A percentile compares a stretch with the other conserved stretches of the same genome.
phyloP scores from a whole-genome alignment of 2,888 invertebrate genomes.

The Dynastes hyllus region DNA sequence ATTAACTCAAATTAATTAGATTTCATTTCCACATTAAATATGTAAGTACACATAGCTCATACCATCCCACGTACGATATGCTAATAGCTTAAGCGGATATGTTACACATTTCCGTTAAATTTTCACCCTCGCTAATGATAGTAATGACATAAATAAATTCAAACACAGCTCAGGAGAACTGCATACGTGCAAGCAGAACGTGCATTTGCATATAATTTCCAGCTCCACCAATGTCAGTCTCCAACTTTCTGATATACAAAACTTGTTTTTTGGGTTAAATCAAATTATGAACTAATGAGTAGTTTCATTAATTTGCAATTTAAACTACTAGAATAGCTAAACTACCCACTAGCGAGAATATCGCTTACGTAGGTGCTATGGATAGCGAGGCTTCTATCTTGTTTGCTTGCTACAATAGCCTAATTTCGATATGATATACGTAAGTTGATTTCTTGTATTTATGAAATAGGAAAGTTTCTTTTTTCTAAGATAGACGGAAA shows the following conservation, averaged over 20 bases:
- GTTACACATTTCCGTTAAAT: slow-evolving; percentile 1
- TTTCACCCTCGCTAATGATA: background rate
- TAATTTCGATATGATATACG: too few species aligned
- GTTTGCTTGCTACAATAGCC: too few species aligned
- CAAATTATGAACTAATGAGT: background rate
- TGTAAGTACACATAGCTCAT: too few species aligned
- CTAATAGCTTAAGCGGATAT: background rate
- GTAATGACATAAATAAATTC: background rate
- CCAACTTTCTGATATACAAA: slow-evolving; percentile 16
- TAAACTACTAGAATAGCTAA: background rate
- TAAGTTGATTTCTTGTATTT: too few species aligned
- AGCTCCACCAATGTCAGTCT: background rate
- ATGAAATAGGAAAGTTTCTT: too few species aligned
- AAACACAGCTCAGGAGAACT: background rate
- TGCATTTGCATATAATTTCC: slow-evolving; percentile 31
- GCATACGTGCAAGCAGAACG: slow-evolving; percentile 10
- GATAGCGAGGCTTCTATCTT: too few species aligned
- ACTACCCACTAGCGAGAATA: too few species aligned
- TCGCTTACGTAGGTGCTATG: too few species aligned
- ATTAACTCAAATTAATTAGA: too few species aligned
- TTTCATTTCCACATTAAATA: too few species aligned
- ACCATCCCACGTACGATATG: background rate
- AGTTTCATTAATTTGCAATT: background rate
- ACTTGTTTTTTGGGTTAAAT: background rate
- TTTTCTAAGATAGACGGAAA: too few species aligned